Base-by-base conservation (phyloP, 2,797 vertebrate species). In the Telmatherina bonti region DNA sequence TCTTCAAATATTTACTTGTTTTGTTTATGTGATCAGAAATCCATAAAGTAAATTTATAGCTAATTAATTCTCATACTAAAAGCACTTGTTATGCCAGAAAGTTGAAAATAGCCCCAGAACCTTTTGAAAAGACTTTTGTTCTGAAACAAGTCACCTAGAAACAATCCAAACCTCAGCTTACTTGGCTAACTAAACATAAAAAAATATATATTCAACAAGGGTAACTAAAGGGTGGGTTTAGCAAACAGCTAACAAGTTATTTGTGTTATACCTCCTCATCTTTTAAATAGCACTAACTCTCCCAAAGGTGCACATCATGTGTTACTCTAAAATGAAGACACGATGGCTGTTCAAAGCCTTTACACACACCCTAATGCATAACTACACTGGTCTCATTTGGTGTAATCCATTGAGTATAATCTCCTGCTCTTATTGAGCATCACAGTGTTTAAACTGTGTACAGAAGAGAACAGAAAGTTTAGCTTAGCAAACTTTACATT, bases 241-340 rank as follows among this genome's bases (percentile, higher is more conserved):
- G 41, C 33, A n/a, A 49, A 30, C 5, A 9, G 10, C 2, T 45
- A 6, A 7, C 4, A n/a, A n/a, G 47, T 15, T 16, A 11, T 0
- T 29, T 41, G 18, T 11, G 27, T n/a, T 45, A 18, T 24, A 62
- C 18, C 6, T 51, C 26, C 22, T 51, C 4, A 49, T 61, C 35
- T 38, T 59, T 24, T 67, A 5, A 64, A 58, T 12, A 30, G 8
- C 22, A 20, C 38, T 53, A 59, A 24, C 54, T 56, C 55, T 12
- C 47, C 75, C 77, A 81, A 79, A 86, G 64, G 74, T 52, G 22
- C 60, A 59, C 54, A 27, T 9, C 18, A 7, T 43, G 41, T 43
- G 7, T 43, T 20, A 43, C 7, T 2, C 41, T 43, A 43, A 43
- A 20, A 8, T 43, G 20, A 41, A 41, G 13, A 43, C 41, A 20